Evolutionary conservation across 1,140 invertebrate genomes (phyloP), one percentile per base, ranked within the genome.

Genomic region (Drosophila bipectinata): DNA sequence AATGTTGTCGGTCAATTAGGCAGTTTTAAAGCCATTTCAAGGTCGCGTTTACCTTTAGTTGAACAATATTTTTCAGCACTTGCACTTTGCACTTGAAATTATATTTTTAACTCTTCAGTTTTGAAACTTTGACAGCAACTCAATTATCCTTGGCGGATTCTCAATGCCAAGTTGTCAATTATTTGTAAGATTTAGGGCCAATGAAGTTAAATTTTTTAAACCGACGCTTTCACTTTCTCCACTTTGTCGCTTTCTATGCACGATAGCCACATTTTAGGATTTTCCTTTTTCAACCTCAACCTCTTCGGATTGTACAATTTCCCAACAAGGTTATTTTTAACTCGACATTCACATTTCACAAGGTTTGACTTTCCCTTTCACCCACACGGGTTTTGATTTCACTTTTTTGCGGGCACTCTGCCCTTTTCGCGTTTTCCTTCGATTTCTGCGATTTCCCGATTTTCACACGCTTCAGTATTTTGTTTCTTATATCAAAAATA

Each of bases 311-410:
- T 62, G 52, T 67, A 74, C 67, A 81, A 68, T 74, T 81, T 54
- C 45, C 54, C 68, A 53, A 55, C 80, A 83, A 83, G 79, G 79
- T 66, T 83, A 80, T 61, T 62, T 64, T 72, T 66, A 63, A 55
- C 77, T 47, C 56, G 51, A 55, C 61, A 79, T 71, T 71, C 64
- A 67, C 63, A 69, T 71, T 71, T 72, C 69, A 72, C 68, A 61
- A n/a, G 34, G 55, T 61, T 77, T 61, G 73, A 45, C 72, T 77
- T 72, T 61, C 32, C 30, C 12, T 41, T 54, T 59, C 37, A 30
- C 18, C 47, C 45, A 28, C 51, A 28, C 39, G 15, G 69, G 58
- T 48, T 72, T 72, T 37, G 56, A 48, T 66, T 75, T 75, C 49
- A 63, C 59, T 74, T 39, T 48, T 67, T 44, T 30, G 14, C 12